Conservation (phyloP, 2,797 vertebrate species). For the Ceyx erithaca region DNA sequence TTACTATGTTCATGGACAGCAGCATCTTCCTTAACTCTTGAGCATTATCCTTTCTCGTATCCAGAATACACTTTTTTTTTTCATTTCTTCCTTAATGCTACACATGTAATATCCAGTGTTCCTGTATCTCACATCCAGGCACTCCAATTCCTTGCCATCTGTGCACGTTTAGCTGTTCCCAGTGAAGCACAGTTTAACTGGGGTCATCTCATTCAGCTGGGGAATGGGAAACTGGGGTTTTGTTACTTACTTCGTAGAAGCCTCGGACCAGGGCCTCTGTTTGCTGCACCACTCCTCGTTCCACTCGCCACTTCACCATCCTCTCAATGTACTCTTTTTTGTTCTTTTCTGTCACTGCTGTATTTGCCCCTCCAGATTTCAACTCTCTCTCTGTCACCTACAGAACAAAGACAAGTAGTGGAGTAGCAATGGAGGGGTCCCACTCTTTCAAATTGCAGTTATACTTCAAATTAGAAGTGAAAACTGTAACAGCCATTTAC, state of each 20-base stretch:
- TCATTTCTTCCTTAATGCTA: neutral
- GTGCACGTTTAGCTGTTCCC: neutral
- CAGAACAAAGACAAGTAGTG: neutral
- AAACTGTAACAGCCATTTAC: neutral
- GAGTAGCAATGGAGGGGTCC: neutral
- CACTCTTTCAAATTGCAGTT: neutral
- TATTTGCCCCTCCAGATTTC: conserved; percentile 93
- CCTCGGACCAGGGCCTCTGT: conserved; percentile 93
- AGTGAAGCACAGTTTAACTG: neutral
- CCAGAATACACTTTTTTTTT: neutral
- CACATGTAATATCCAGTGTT: neutral
- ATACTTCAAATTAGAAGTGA: neutral
- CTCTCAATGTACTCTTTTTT: conserved; percentile 98
- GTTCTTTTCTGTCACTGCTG: conserved; percentile 96
- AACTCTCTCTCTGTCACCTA: conserved; percentile 96
- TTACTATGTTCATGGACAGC: neutral
- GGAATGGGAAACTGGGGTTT: neutral
- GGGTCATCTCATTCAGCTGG: neutral
- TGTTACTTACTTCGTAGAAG: conserved; percentile 91
- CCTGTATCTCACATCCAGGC: neutral
- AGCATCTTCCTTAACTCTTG: neutral
- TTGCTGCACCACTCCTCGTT: conserved; percentile 95
- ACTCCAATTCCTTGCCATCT: neutral
- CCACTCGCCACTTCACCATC: conserved; percentile 97
- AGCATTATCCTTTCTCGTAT: neutral